Evolutionary conservation across 2,113 vertebrate genomes (phyloP).

Genomic region (Phalacrocorax pelagicus): DNA sequence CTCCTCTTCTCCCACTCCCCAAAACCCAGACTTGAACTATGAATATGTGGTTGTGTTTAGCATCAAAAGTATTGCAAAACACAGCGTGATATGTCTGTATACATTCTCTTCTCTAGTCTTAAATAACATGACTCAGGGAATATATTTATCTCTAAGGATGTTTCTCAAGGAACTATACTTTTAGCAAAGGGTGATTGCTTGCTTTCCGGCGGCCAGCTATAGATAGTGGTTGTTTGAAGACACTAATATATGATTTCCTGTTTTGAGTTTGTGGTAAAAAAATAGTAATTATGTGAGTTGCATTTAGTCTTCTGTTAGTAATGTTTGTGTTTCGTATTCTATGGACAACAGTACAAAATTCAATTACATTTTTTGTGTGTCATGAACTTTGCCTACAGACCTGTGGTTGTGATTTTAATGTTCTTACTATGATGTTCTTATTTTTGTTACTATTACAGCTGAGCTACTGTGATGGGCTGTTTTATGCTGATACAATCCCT

Average conservation of each 20-base stretch:
- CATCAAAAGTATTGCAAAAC: neutral
- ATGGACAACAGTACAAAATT: neutral
- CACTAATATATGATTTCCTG: slow-evolving; percentile 28
- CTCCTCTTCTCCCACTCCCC: neutral
- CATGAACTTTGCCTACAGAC: neutral
- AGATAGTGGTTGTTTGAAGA: slow-evolving; percentile 1
- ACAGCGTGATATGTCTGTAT: neutral
- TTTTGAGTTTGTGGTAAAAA: neutral
- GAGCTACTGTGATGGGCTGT: neutral
- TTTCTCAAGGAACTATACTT: neutral
- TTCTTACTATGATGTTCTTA: neutral
- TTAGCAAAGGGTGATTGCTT: neutral
- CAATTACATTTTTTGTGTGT: neutral
- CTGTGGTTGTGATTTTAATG: neutral
- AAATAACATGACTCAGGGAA: neutral
- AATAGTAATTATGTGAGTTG: neutral
- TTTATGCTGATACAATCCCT: neutral
- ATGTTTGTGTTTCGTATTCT: neutral
- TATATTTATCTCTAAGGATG: neutral
- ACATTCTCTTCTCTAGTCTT: neutral
- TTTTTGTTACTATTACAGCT: neutral
- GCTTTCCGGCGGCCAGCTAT: neutral
- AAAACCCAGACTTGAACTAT: neutral
- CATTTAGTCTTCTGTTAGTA: neutral
- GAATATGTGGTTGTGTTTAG: neutral